phyloP scores from a whole-genome alignment of 2,888 invertebrate species.

The Coelogynopora nodosa region DNA sequence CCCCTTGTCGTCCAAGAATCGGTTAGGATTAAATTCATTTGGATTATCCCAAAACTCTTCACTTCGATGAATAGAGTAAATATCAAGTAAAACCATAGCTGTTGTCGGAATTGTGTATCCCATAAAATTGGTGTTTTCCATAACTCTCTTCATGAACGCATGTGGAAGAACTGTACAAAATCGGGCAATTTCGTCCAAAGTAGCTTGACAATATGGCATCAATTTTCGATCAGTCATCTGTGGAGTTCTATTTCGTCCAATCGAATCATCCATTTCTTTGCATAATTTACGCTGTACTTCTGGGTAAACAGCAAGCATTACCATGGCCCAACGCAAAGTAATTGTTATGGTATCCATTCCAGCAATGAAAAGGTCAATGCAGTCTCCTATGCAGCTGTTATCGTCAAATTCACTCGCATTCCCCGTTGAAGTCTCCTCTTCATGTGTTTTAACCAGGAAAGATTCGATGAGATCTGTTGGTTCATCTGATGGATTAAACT shows the following conservation, averaged over 20 bases:
- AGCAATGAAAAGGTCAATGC: slow-evolving; percentile 31
- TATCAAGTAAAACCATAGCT: not conserved
- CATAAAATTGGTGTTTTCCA: not conserved
- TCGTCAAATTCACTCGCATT: not conserved
- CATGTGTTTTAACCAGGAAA: not conserved
- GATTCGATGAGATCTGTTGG: not conserved
- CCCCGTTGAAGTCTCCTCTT: not conserved
- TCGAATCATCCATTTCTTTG: slow-evolving; percentile 7
- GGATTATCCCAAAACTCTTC: slow-evolving; percentile 19
- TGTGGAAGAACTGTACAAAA: slow-evolving; percentile 19
- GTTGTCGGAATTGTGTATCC: slow-evolving; percentile 4
- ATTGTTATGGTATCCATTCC: slow-evolving; percentile 40
- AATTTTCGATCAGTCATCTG: not conserved
- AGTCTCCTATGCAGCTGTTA: slow-evolving; percentile 21
- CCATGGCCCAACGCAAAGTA: slow-evolving; percentile 12
- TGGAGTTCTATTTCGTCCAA: not conserved
- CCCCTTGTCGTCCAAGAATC: slow-evolving; percentile 34
- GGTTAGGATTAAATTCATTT: not conserved
- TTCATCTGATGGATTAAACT: not conserved
- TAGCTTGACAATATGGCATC: slow-evolving; percentile 30
- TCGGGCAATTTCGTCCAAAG: slow-evolving; percentile 30
- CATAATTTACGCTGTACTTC: not conserved
- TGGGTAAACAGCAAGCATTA: slow-evolving; percentile 19
- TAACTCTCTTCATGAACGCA: not conserved
- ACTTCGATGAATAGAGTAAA: not conserved